phyloP scores from a whole-genome alignment of 2,888 invertebrate species.

The Liodrosophila aerea region DNA sequence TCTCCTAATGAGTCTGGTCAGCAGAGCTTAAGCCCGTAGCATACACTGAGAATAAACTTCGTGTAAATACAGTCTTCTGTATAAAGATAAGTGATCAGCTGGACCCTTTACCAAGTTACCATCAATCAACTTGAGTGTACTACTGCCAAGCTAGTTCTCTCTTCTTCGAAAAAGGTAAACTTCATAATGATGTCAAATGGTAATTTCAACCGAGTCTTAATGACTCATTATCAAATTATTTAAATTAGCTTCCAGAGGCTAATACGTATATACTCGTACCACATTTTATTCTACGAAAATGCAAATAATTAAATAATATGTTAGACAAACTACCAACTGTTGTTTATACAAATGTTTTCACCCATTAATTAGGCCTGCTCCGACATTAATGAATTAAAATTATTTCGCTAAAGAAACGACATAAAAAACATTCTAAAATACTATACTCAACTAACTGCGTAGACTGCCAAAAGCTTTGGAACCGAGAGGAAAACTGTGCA shows the following conservation, averaged over 20 bases:
- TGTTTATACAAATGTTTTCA: slow-evolving; percentile 58
- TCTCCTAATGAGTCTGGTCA: slow-evolving; percentile 15
- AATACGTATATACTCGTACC: slow-evolving; percentile 4
- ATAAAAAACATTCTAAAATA: slow-evolving; percentile 14
- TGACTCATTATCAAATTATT: slow-evolving; percentile 25
- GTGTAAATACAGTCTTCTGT: too few relatives aligned
- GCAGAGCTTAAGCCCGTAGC: slow-evolving; percentile 7
- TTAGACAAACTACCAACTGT: slow-evolving; percentile 21
- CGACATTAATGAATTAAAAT: slow-evolving; percentile 57
- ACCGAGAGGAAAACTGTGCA: too few relatives aligned
- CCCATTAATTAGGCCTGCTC: slow-evolving; percentile 27
- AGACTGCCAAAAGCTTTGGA: slow-evolving; percentile 11
- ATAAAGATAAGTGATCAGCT: too few relatives aligned
- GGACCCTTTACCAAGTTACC: too few relatives aligned
- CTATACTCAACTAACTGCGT: slow-evolving; percentile 3
- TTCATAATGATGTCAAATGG: too few relatives aligned
- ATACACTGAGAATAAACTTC: too few relatives aligned
- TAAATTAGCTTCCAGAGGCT: slow-evolving; percentile 6
- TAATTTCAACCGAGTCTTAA: background rate
- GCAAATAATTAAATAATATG: background rate
- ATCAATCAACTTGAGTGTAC: too few relatives aligned
- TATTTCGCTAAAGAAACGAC: slow-evolving; percentile 24
- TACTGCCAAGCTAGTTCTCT: too few relatives aligned
- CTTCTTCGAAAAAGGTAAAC: background rate
- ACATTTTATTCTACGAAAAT: too few relatives aligned